These are phyloP conservation scores for Clanis bilineata DNA, from an alignment of 2,888 invertebrate genomes.

Conservation along the genomic window DNA sequence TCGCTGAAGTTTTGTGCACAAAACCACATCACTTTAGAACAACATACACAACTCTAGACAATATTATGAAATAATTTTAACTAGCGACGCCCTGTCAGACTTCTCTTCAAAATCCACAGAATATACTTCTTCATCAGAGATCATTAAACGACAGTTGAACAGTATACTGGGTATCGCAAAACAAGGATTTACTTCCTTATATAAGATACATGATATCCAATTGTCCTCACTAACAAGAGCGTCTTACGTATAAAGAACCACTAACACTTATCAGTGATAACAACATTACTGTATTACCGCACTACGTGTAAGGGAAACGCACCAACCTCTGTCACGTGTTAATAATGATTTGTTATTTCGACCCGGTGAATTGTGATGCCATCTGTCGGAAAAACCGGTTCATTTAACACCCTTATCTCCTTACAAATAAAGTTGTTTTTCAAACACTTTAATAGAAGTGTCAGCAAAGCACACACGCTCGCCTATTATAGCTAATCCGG, in stretches of 20 bases:
- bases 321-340: constrained; percentile 55
- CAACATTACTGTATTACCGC: background rate
- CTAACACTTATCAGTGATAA: constrained; percentile 23
- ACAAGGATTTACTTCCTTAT: background rate
- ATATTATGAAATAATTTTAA: too few relatives aligned
- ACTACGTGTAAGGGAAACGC: constrained; percentile 49
- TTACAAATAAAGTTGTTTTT: constrained; percentile 13
- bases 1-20: too few relatives aligned
- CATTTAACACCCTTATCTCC: constrained; percentile 10
- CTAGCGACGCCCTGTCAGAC: too few relatives aligned
- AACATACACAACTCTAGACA: too few relatives aligned
- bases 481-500: constrained; percentile 60
- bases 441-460: constrained; percentile 33
- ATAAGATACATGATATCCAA: background rate
- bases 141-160: too few relatives aligned
- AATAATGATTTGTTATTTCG: constrained; percentile 61
- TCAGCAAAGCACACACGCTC: constrained; percentile 28
- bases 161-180: too few relatives aligned
- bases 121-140: background rate
- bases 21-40: too few relatives aligned
- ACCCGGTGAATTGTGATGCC: constrained; percentile 45
- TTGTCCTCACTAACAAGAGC: background rate
- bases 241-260: constrained; percentile 27
- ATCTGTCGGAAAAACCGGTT: constrained; percentile 34
- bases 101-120: too few relatives aligned